A percentile compares a stretch with the other conserved stretches of the same genome.
Evolutionary conservation across 2,797 vertebrate species (phyloP).

Genomic region (Arrhamphus sclerolepis): DNA sequence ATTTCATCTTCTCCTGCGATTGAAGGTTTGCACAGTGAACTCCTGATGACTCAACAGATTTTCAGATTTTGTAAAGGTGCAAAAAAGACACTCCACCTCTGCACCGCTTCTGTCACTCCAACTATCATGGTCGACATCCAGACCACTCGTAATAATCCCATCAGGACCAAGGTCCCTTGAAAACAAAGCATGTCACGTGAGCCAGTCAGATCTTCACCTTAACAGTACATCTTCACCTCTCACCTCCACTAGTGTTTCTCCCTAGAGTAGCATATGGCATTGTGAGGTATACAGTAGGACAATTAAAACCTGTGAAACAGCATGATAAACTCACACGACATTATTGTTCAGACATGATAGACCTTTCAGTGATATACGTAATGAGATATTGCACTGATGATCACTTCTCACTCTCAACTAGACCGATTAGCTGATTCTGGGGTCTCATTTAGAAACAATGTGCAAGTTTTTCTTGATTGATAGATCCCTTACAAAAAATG

Average conservation of each 20-base stretch:
- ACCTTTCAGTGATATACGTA: slow-evolving; percentile 39
- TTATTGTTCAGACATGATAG: slow-evolving; percentile 33
- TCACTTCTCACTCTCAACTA: slow-evolving; percentile 32
- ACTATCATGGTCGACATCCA: slow-evolving; percentile 22
- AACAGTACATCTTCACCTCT: slow-evolving; percentile 38
- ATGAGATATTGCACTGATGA: slow-evolving; percentile 64
- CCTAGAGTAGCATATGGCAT: slow-evolving; percentile 47
- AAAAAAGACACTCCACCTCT: slow-evolving; percentile 23
- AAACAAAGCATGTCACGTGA: slow-evolving; percentile 65
- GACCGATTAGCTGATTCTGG: slow-evolving; percentile 37
- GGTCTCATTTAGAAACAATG: slow-evolving; percentile 38
- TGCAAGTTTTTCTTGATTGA: slow-evolving; percentile 49
- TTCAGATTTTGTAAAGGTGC: slow-evolving; percentile 26
- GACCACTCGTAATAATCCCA: slow-evolving; percentile 43
- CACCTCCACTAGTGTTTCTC: slow-evolving; percentile 27
- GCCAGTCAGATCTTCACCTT: slow-evolving; percentile 55
- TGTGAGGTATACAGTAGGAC: slow-evolving; percentile 64
- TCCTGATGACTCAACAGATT: slow-evolving; percentile 8
- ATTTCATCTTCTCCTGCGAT: slow-evolving; percentile 18
- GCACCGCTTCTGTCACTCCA: slow-evolving; percentile 24
- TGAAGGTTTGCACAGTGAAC: slow-evolving; percentile 32
- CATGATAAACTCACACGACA: slow-evolving; percentile 46
- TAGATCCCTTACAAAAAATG: slow-evolving; percentile 32
- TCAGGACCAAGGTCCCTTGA: slow-evolving; percentile 73
- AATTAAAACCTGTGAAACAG: slow-evolving; percentile 38